phyloP scores from a whole-genome alignment of 2,113 vertebrate genomes.

The Abramis brama region DNA sequence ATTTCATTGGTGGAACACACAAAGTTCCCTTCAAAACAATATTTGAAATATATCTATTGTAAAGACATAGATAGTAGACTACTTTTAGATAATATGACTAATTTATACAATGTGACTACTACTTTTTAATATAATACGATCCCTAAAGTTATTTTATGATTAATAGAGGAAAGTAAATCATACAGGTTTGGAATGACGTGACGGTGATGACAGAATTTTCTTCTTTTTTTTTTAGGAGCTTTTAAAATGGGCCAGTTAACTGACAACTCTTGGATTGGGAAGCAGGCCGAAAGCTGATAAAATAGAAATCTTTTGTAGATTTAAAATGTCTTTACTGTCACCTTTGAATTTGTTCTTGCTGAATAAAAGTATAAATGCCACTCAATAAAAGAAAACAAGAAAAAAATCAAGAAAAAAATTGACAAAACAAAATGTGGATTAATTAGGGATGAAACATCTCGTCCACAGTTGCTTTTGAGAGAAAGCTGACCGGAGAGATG shows the following conservation, averaged over 20 bases:
- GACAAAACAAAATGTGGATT: constrained; percentile 44
- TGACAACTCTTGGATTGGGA: too few relatives aligned
- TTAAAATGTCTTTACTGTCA: not conserved
- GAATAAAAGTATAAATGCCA: too few relatives aligned
- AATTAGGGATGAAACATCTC: constrained; percentile 34
- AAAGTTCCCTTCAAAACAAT: too few relatives aligned
- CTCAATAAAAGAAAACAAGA: not conserved
- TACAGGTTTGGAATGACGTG: not conserved
- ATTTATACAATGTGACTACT: too few relatives aligned
- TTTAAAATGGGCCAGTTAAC: too few relatives aligned
- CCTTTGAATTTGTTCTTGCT: not conserved
- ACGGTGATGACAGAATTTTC: not conserved
- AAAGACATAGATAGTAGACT: too few relatives aligned
- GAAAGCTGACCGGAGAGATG: constrained; percentile 47
- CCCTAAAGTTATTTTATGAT: not conserved
- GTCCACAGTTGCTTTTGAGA: constrained; percentile 36
- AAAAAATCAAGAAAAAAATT: constrained; percentile 1
- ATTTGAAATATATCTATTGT: too few relatives aligned
- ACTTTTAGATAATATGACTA: too few relatives aligned
- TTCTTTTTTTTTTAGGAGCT: too few relatives aligned
- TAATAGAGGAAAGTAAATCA: not conserved
- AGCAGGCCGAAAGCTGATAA: too few relatives aligned
- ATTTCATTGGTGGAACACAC: too few relatives aligned
- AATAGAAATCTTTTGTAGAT: not conserved
- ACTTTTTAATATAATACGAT: too few relatives aligned